These are phyloP conservation scores for Pangasius djambal DNA, from an alignment of 2,797 vertebrate species.

Conservation along the genomic window DNA sequence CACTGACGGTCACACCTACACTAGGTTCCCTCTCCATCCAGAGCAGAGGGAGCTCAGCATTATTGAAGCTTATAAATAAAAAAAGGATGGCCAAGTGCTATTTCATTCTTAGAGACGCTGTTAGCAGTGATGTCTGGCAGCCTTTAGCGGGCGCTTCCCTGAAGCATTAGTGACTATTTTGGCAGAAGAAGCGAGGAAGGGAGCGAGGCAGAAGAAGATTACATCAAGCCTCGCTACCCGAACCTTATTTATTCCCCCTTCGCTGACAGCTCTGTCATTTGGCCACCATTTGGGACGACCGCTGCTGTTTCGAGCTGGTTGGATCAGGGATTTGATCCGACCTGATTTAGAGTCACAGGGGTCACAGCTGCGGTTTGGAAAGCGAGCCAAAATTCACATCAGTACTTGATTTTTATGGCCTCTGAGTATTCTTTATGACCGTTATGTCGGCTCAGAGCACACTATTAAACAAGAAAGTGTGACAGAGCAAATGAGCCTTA, in stretches of 20 bases:
- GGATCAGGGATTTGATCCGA: slow-evolving; percentile 49
- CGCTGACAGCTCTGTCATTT: slow-evolving; percentile 62
- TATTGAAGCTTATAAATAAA: slow-evolving; percentile 49
- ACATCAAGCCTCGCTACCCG: slow-evolving; percentile 55
- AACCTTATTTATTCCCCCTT: slow-evolving; percentile 61
- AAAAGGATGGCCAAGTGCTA: slow-evolving; percentile 38
- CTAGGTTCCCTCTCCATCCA: slow-evolving; percentile 21
- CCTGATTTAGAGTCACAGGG: slow-evolving; percentile 47
- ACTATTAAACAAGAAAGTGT: slow-evolving; percentile 34
- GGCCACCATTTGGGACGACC: slow-evolving; percentile 49
- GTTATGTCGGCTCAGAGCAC: slow-evolving; percentile 23
- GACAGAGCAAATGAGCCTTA: slow-evolving; percentile 44
- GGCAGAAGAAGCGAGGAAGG: slow-evolving; percentile 35
- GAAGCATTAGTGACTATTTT: slow-evolving; percentile 46
- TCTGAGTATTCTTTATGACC: slow-evolving; percentile 41
- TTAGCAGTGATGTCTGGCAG: slow-evolving; percentile 40
- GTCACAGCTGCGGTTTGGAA: slow-evolving; percentile 35
- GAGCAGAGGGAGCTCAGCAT: slow-evolving; percentile 23
- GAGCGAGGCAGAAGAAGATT: slow-evolving; percentile 42
- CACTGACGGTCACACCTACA: background rate
- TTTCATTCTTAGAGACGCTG: slow-evolving; percentile 46
- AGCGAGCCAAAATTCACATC: slow-evolving; percentile 31
- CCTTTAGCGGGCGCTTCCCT: slow-evolving; percentile 38
- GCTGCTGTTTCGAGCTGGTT: slow-evolving; percentile 45
- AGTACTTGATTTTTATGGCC: slow-evolving; percentile 48